Evolutionary conservation across 1,140 invertebrate genomes (phyloP).

Genomic region (Monomorium pharaonis): DNA sequence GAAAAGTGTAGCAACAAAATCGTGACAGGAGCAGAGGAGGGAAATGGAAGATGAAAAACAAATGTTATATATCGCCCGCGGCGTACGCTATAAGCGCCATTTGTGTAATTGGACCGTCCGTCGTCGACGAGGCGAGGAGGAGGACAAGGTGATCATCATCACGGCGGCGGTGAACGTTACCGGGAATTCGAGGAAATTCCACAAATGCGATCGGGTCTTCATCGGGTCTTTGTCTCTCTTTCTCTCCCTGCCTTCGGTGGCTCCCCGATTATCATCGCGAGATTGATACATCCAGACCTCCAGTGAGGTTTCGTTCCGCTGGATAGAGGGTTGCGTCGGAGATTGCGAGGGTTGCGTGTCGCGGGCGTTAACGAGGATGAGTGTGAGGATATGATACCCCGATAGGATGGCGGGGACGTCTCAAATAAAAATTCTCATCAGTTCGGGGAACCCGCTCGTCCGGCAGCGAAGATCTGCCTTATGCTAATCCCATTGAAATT

Average conservation of each 20-base stretch:
- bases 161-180: not conserved
- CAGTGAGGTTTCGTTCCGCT: not conserved
- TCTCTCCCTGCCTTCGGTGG: not conserved
- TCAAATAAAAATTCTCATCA: not conserved
- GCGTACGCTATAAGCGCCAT: conserved; percentile 7
- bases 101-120: conserved; percentile 45
- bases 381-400: not conserved
- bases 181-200: not conserved
- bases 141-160: not conserved
- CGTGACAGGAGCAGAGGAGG: not conserved
- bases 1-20: conserved; percentile 29
- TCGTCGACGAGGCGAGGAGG: not conserved
- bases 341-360: not conserved
- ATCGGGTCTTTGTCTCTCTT: not conserved
- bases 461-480: not conserved
- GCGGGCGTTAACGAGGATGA: not conserved
- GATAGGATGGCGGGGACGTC: not conserved
- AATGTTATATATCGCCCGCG: not conserved
- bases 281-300: conserved; percentile 1
- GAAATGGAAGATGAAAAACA: not conserved
- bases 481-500: conserved; percentile 16
- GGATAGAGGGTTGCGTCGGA: too few relatives aligned
- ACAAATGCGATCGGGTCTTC: not conserved
- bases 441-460: not conserved
- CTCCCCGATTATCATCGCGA: not conserved